Evolutionary conservation across 2,113 vertebrate species (phyloP).

Genomic region (Mesoclemmys tuberculata): DNA sequence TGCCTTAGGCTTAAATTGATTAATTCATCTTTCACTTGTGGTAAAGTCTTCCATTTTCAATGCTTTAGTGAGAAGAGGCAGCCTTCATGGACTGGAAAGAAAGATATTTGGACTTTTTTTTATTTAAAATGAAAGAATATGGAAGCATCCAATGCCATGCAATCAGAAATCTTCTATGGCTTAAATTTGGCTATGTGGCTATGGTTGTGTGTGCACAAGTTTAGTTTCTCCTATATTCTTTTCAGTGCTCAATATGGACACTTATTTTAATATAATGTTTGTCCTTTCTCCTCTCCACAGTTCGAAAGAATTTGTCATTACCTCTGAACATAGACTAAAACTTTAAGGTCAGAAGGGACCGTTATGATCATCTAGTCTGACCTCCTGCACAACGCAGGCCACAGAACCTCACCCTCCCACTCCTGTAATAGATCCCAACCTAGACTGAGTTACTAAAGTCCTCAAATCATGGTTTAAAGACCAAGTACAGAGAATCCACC

Average conservation of each 20-base stretch:
- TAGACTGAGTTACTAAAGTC: too few species aligned
- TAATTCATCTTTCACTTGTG: slow-evolving; percentile 66
- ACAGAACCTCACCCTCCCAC: too few species aligned
- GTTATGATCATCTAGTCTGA: too few species aligned
- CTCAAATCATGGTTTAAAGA: too few species aligned
- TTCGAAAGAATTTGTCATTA: neutral
- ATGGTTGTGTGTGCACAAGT: neutral
- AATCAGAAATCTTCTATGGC: neutral
- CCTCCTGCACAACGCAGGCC: too few species aligned
- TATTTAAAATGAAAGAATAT: neutral
- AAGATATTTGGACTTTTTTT: neutral
- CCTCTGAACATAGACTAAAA: neutral
- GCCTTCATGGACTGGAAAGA: slow-evolving; percentile 29
- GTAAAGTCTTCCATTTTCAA: slow-evolving; percentile 60
- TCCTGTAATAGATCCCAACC: too few species aligned
- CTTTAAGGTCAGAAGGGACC: too few species aligned
- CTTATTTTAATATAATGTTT: neutral
- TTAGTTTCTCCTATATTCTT: neutral
- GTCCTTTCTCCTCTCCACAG: neutral
- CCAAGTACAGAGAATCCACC: too few species aligned
- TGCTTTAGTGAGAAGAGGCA: slow-evolving; percentile 41
- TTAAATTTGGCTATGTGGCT: slow-evolving; percentile 1
- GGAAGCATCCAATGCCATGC: neutral
- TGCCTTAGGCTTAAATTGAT: slow-evolving; percentile 70
- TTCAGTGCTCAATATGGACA: neutral